phyloP scores from a whole-genome alignment of 2,113 vertebrate species.

The Pseudopodoces humilis region DNA sequence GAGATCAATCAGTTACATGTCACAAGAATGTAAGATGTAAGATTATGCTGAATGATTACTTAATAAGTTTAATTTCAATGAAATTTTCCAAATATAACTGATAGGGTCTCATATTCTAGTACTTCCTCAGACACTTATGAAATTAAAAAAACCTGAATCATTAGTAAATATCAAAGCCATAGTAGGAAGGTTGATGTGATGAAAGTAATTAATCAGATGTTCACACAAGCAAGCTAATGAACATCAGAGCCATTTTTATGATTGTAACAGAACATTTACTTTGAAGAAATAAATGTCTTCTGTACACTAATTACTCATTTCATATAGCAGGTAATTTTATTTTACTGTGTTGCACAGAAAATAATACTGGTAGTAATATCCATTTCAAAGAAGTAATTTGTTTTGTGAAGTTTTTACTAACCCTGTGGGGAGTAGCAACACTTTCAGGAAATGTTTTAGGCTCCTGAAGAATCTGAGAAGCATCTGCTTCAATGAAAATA shows the following conservation, averaged over 20 bases:
- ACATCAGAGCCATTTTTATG: background rate
- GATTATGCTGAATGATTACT: background rate
- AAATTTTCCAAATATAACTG: background rate
- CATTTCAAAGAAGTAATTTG: background rate
- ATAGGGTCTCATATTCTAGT: background rate
- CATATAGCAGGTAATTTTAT: background rate
- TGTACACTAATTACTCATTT: background rate
- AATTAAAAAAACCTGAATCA: background rate
- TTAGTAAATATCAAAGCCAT: background rate
- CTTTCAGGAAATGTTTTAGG: background rate
- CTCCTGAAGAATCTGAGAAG: background rate
- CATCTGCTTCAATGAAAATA: conserved; percentile 31
- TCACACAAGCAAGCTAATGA: background rate
- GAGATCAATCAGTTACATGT: background rate
- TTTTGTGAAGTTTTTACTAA: conserved; percentile 7
- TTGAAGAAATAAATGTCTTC: background rate
- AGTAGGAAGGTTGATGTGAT: background rate
- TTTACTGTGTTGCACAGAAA: background rate
- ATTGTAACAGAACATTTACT: background rate
- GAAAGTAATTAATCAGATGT: background rate
- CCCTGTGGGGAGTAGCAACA: background rate
- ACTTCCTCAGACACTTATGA: background rate
- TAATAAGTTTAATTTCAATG: background rate
- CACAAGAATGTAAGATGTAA: background rate
- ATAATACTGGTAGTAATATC: background rate